Conservation (phyloP, 2,113 vertebrate species). For the Thinocorus orbignyianus region DNA sequence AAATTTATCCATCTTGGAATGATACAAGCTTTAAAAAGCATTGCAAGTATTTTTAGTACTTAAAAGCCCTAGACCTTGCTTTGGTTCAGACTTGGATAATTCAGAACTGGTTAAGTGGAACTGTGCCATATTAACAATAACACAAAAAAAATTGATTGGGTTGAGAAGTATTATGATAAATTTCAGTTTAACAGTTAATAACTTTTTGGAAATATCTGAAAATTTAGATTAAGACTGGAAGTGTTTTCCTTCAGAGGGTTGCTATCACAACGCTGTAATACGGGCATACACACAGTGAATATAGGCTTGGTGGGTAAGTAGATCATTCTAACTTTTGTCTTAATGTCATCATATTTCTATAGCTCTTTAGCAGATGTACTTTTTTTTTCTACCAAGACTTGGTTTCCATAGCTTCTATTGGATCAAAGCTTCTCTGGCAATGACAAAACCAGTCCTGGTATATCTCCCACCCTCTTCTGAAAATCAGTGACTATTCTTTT, state of each 20-base stretch:
- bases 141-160: not conserved
- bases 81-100: not conserved
- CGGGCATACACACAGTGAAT: not conserved
- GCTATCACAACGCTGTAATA: conserved; percentile 33
- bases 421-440: conserved; percentile 53
- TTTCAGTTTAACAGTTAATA: conserved; percentile 25
- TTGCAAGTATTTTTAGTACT: not conserved
- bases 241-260: conserved; percentile 7
- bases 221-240: not conserved
- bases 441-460: conserved; percentile 29
- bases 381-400: not conserved
- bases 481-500: conserved; percentile 1
- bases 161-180: not conserved
- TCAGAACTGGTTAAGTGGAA: not conserved
- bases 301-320: not conserved
- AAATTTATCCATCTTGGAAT: not conserved
- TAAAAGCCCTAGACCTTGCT: not conserved
- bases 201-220: not conserved
- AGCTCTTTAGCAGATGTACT: conserved; percentile 58
- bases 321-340: conserved; percentile 33
- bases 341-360: conserved; percentile 36
- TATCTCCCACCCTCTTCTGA: conserved; percentile 23
- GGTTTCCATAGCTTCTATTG: conserved; percentile 47
- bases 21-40: not conserved
- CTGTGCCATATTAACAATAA: not conserved